Conservation (phyloP, 2,113 vertebrate genomes). For the Onychostoma macrolepis region DNA sequence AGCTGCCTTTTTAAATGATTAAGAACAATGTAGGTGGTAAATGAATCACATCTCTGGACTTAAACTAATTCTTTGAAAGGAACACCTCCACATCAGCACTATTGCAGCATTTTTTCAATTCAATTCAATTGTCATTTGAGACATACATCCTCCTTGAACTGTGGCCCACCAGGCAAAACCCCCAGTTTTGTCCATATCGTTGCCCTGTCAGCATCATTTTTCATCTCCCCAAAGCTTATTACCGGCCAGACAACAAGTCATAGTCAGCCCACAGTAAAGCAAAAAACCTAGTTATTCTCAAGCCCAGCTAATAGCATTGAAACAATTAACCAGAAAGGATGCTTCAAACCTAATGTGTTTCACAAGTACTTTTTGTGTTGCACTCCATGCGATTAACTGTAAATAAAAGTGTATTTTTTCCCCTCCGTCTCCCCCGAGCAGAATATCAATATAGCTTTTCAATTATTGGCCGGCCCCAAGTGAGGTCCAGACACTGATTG, state of each 20-base stretch:
- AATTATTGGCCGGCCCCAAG: slow-evolving; percentile 54
- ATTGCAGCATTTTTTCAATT: not conserved
- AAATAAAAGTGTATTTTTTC: slow-evolving; percentile 54
- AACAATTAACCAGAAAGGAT: slow-evolving; percentile 10
- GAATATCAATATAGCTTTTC: slow-evolving; percentile 60
- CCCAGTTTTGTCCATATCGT: slow-evolving; percentile 1
- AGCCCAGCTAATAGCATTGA: not conserved
- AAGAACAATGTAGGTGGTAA: not conserved
- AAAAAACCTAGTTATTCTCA: not conserved
- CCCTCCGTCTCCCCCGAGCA: slow-evolving; percentile 15
- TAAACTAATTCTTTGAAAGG: not conserved
- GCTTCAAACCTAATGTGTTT: not conserved
- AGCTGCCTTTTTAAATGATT: not conserved
- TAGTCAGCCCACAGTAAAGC: not conserved
- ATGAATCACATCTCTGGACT: not conserved
- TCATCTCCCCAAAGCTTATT: slow-evolving; percentile 30
- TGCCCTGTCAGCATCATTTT: slow-evolving; percentile 27
- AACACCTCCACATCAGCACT: slow-evolving; percentile 3
- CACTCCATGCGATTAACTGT: slow-evolving; percentile 46
- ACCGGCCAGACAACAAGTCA: not conserved
- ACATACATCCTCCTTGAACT: not conserved
- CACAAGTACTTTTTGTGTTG: not conserved
- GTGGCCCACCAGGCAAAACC: not conserved
- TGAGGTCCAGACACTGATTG: slow-evolving; percentile 43
- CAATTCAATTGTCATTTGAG: not conserved